Base-by-base conservation (phyloP, 1,140 invertebrate species). In the Neelides sp. region DNA sequence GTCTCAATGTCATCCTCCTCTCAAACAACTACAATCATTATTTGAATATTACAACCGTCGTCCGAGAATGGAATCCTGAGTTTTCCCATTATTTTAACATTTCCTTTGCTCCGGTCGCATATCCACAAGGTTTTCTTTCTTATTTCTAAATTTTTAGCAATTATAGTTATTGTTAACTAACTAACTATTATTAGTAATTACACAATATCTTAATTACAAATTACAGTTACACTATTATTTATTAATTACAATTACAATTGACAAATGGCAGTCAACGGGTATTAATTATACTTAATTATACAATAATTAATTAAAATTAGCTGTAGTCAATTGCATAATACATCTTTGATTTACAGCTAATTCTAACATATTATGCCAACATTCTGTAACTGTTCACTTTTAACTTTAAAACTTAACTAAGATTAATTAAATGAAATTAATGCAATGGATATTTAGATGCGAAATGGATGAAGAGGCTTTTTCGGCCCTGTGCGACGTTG, bases 401-500 rank as follows among this genome's bases (percentile, higher is more conserved):
- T n/a, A n/a, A n/a, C n/a, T 43, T 12, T 7, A 23, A 7, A 23
- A 17, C 4, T 23, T 4, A 26, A 8, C 41, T 26, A 43, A 12
- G 37, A 40, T 17, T 7, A 12, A 17, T 10, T 12, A 23, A 8
- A 23, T 26, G 30, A 12, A 5, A 23, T 7, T 10, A 13, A 10
- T 19, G 2, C 46, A 19, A 23, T 24, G 1, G 5, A 26, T 24
- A 28, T 41, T 5, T n/a, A 56, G 54, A 53, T 20, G 48, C 47
- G 5, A 22, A 30, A 26, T 59, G 54, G 54, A 59, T 59, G 58
- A 36, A 37, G 13, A 51, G 48, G 22, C 26, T 59, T 27, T 59
- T 59, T 44, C 50, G 58, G 3, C 58, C 58, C 1, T 59, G 58
- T 51, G 58, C 58, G 5, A 59, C 58, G 10, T 48, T 59, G 7